Evolutionary conservation across 2,888 invertebrate species (phyloP), one percentile per base, ranked within the genome.

Genomic region (Bibio marci): DNA sequence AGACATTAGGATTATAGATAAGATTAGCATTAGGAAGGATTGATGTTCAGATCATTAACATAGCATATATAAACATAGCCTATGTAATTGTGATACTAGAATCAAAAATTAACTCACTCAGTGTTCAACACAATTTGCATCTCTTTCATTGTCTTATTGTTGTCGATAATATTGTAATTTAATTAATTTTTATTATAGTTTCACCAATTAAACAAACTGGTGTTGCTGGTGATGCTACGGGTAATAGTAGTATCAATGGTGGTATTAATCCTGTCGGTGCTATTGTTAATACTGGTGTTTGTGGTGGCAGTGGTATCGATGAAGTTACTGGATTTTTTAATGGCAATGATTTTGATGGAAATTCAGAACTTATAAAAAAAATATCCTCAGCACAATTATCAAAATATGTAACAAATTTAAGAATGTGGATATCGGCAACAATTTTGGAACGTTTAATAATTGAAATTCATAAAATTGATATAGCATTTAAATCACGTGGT

Each of bases 361-460:
- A 61, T 46, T 61, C 62, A 1, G 62, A 62, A 44, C 50, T 61
- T 13, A 59, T 62, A 12, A 57, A 57, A 39, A 54, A 56, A 27
- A 57, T 62, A 40, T 58, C 62, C 14, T 73, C 76, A 17, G 70
- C 67, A 41, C 71, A 71, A 47, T 66, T 86, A 38, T 80, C 78
- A 41, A 74, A 79, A 56, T 85, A 80, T 75, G 78, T 79, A 47
- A 78, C 79, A 44, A 82, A 82, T 64, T 61, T 85, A 46, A 63
- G 83, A 46, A 73, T 76, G 83, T 91, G 90, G 90, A 70, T 90
- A 46, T 81, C 85, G 42, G 73, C 76, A 49, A 90, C 88, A 4
- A 78, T 92, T 46, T 63, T 91, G 42, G 70, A 73, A 53, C 73
- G 82, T 22, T 62, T 92, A 38, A 74, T 76, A 19, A 64, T 64